Conservation (phyloP, 2,113 vertebrate genomes). For the Sorex fumeus region DNA sequence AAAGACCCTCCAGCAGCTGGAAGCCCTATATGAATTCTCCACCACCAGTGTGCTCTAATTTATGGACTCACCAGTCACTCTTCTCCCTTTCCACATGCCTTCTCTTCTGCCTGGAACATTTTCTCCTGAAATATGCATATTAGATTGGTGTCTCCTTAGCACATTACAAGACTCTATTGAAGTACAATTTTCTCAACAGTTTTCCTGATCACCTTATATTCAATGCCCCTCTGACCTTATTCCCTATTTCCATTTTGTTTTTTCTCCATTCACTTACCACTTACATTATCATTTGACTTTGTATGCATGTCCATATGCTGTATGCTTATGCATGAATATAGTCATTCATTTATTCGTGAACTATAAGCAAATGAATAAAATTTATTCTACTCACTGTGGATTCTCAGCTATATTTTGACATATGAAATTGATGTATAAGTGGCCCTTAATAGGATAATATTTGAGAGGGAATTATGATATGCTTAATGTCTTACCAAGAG, state of each 20-base stretch:
- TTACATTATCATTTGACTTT: background rate
- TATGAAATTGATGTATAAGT: background rate
- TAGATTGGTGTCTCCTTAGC: background rate
- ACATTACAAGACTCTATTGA: background rate
- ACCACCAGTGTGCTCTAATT: too few species aligned
- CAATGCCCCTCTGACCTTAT: background rate
- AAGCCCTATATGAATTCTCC: background rate
- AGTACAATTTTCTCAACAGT: background rate
- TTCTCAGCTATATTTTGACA: background rate
- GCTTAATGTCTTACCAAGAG: background rate
- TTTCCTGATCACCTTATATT: background rate
- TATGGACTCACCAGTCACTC: rapidly evolving
- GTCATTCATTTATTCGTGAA: background rate
- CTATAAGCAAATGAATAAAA: conserved; percentile 25
- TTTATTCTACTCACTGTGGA: background rate
- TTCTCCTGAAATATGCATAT: background rate
- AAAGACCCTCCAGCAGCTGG: background rate
- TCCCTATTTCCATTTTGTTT: background rate
- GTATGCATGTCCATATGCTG: too few species aligned
- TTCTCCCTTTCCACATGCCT: background rate
- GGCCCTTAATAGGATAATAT: background rate
- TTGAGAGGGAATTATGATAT: background rate
- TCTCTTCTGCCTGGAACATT: background rate
- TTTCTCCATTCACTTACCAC: background rate
- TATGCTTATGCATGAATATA: background rate